Evolutionary conservation across 2,113 vertebrate genomes (phyloP), one percentile per base, ranked within the genome.

Genomic region (Harpagus bidentatus): DNA sequence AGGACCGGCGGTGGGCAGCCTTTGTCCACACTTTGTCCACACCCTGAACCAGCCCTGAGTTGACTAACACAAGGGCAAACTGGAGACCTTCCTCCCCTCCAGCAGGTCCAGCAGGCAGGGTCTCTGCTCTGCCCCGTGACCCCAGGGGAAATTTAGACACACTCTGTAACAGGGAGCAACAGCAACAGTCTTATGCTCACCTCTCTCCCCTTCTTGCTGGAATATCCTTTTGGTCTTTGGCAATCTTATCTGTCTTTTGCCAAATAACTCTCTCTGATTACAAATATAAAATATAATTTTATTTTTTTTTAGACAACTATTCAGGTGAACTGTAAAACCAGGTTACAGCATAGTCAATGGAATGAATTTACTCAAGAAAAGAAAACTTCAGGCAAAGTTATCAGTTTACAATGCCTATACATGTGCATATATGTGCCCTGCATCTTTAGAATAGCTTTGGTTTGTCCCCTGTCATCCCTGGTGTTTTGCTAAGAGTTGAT

Each of bases 101-200:
- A 16, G 25, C 13, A 29, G 0, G 1, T 10, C 2, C 0, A 16
- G 25, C 13, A 29, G 0, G 1, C 11, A 11, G 13, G 13, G 32
- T 22, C 16, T 11, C 63, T 59, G 17, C 31, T 62, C 48, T 91
- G 65, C 29, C 7, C 40, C 10, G 5, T 0, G 1, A n/a, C 59
- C 17, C 2, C 1, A 32, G 38, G 26, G n/a, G 26, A 67, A 66
- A 23, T 26, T 32, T 32, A 19, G 2, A 8, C 8, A 17, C 29
- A 2, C 1, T 22, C 25, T 62, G 13, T 6, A 58, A 21, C 3
- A 26, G 31, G 15, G 22, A 76, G 7, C 11, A 59, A 6, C 32
- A 10, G 3, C 16, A 32, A 45, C 4, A 25, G 34, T 4, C 70
- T 61, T 32, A 6, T 13, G 13, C 10, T 63, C 26, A 62, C 21